Percentiles rank a stretch among this genome's conserved stretches.
Conservation (phyloP, 2,797 vertebrate genomes). For the Dallia pectoralis region DNA sequence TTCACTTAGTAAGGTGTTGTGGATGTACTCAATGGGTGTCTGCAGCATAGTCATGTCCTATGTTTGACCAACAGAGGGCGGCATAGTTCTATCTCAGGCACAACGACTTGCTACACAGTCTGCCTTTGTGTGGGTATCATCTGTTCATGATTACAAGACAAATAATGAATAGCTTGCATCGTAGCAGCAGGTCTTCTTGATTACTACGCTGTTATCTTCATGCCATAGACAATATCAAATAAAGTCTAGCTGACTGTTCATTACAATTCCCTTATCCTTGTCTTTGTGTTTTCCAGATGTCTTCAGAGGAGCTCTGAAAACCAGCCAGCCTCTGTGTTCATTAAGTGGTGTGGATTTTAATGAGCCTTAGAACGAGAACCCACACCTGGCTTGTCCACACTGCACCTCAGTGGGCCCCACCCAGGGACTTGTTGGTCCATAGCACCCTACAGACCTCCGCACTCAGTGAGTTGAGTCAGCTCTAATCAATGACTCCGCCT, state of each 20-base stretch:
- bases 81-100: slow-evolving; percentile 5
- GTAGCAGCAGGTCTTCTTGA: background rate
- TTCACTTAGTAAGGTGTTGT: background rate
- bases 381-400: background rate
- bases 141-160: too few relatives aligned
- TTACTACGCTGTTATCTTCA: background rate
- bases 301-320: slow-evolving; percentile 11
- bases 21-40: background rate
- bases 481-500: background rate
- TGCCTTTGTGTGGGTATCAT: too few relatives aligned
- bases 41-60: too few relatives aligned
- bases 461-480: background rate
- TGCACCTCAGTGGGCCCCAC: background rate
- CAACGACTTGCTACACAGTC: background rate
- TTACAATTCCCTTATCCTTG: background rate
- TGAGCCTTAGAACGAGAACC: slow-evolving; percentile 1
- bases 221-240: background rate
- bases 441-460: background rate
- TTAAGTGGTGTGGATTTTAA: background rate
- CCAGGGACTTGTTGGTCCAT: background rate
- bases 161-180: background rate
- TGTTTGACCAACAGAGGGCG: slow-evolving; percentile 27
- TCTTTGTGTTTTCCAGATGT: slow-evolving; percentile 39
- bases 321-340: background rate
- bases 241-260: background rate